Base-by-base conservation (phyloP, 2,888 invertebrate species). In the Octonoba sinensis region DNA sequence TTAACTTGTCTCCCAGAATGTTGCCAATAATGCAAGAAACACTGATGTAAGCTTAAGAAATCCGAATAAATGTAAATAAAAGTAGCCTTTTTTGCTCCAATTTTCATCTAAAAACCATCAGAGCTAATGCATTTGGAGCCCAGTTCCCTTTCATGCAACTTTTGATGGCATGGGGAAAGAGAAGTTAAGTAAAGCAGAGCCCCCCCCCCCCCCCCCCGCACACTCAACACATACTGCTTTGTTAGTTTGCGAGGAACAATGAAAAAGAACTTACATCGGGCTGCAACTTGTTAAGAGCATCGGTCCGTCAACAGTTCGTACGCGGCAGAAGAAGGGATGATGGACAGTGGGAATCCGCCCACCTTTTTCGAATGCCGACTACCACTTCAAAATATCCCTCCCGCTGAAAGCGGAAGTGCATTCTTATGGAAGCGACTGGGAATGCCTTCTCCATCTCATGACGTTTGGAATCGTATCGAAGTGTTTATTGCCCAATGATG, bases 241-340 rank as follows among this genome's bases (percentile, higher is more conserved):
- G 78, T 66, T 78, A 62, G 71, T 65, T 65, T 57, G 71, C 56
- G 36, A 47, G 64, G 56, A 79, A 81, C 69, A 81, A 81, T 73
- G 69, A 60, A 81, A 81, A 64, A 62, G 67, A 81, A 67, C 67
- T 73, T 81, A 67, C 78, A 71, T 77, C 77, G 71, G 71, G 70
- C 71, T 65, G 36, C 65, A 57, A 78, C 71, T 78, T 71, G 71
- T 65, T 78, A 71, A 78, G 49, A 64, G 65, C 72, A 69, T 79
- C 79, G 69, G 62, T 62, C 54, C 69, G 73, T 81, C 79, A 73
- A 81, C 79, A 72, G 69, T 69, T 62, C 24, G 47, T n/a, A 56
- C 27, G 15, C n/a, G 54, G 54, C 27, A 3, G 36, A 65, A 65
- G 65, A 65, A 65, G 46, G 49, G 49, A 56, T 73, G 79, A 81